Conservation (phyloP, 2,888 invertebrate species). For the Electrophaes corylata region DNA sequence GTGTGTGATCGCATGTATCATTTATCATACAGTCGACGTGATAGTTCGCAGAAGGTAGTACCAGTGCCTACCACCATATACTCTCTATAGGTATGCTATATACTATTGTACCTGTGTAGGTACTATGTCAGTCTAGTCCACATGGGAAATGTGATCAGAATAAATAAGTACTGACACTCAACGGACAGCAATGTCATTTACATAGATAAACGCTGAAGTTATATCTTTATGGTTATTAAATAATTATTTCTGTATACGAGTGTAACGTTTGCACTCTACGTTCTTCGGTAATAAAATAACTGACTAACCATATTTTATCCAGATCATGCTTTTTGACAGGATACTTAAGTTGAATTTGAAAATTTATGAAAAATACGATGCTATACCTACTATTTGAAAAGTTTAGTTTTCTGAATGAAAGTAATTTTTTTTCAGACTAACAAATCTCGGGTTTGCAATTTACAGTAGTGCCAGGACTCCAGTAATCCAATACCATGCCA, state of each 20-base stretch:
- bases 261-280: not conserved
- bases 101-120: slow-evolving; percentile 41
- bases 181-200: slow-evolving; percentile 46
- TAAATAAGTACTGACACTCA: slow-evolving; percentile 56
- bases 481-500: too few relatives aligned
- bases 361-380: too few relatives aligned
- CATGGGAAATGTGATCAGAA: slow-evolving; percentile 69
- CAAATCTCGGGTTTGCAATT: too few relatives aligned
- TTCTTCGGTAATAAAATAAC: too few relatives aligned
- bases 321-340: too few relatives aligned
- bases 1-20: slow-evolving; percentile 20
- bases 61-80: slow-evolving; percentile 44
- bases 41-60: slow-evolving; percentile 17
- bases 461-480: too few relatives aligned
- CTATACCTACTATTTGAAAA: too few relatives aligned
- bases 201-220: slow-evolving; percentile 45
- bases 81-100: slow-evolving; percentile 36
- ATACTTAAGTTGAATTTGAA: too few relatives aligned
- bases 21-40: slow-evolving; percentile 32
- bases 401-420: too few relatives aligned
- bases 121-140: slow-evolving; percentile 50
- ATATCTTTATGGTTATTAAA: not conserved
- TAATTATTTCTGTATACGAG: not conserved
- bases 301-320: too few relatives aligned
- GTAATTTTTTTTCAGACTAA: too few relatives aligned